A percentile compares a stretch with the other conserved stretches of the same genome.
Conservation (phyloP, 1,140 invertebrate genomes). For the Solen grandis region DNA sequence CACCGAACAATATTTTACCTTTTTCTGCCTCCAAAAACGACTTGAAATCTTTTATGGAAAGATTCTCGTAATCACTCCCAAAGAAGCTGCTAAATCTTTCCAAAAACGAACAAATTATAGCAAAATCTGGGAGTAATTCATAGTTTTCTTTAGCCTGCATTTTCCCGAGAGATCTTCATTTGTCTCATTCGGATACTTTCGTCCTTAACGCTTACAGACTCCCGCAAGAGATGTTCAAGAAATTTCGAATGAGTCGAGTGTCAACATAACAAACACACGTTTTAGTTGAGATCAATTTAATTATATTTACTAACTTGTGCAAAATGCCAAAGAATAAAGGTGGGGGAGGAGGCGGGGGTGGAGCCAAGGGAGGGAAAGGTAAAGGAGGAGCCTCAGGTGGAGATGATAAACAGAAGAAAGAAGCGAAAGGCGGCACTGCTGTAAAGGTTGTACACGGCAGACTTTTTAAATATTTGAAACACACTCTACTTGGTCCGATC, state of each 20-base stretch:
- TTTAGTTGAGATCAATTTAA: too few relatives aligned
- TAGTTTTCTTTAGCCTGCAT: background rate
- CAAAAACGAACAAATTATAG: background rate
- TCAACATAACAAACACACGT: too few relatives aligned
- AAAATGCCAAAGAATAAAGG: slow-evolving; percentile 77
- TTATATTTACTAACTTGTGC: too few relatives aligned
- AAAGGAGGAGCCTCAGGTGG: slow-evolving; percentile 62
- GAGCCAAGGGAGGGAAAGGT: slow-evolving; percentile 63
- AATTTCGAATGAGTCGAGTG: background rate
- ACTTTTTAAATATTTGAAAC: background rate
- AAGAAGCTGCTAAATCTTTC: background rate
- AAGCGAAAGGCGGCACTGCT: slow-evolving; percentile 80
- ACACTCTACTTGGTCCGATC: background rate
- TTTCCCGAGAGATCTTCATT: background rate
- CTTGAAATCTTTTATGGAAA: slow-evolving; percentile 25
- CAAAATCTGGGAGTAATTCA: background rate
- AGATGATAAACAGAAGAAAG: slow-evolving; percentile 72
- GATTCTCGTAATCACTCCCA: background rate
- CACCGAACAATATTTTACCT: slow-evolving; percentile 52
- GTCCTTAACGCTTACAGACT: background rate
- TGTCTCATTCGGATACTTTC: background rate
- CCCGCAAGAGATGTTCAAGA: background rate
- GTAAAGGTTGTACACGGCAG: slow-evolving; percentile 75
- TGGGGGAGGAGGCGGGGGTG: slow-evolving; percentile 66
- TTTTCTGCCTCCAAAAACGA: slow-evolving; percentile 62